Conservation (phyloP, 2,113 vertebrate species). For the Carassius gibelio region DNA sequence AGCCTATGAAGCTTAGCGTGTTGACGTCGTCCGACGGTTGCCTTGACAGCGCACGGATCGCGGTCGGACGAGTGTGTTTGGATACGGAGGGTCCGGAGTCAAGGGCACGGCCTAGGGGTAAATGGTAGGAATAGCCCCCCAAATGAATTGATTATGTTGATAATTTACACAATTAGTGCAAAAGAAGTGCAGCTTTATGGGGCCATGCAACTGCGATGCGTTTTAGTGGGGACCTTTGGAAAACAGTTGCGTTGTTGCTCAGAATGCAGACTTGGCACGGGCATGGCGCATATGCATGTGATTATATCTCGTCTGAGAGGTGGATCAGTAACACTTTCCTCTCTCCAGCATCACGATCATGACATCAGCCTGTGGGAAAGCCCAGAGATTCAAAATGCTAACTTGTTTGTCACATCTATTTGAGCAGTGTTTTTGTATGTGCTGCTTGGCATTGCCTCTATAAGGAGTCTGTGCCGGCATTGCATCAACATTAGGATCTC, state of each 20-base stretch:
- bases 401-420: not conserved
- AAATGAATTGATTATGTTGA: not conserved
- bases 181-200: not conserved
- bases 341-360: not conserved
- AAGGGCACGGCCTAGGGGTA: conserved; percentile 66
- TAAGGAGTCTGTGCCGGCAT: not conserved
- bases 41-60: conserved; percentile 51
- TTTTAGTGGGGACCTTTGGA: not conserved
- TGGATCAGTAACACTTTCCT: conserved; percentile 8
- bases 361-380: not conserved
- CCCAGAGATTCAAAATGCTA: not conserved
- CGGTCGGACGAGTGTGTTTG: conserved; percentile 49
- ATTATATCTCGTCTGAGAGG: conserved; percentile 33
- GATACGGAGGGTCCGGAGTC: conserved; percentile 55
- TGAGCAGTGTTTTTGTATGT: not conserved
- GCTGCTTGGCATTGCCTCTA: not conserved
- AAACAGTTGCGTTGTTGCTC: not conserved
- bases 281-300: conserved; percentile 40
- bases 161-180: not conserved
- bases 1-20: conserved; percentile 34
- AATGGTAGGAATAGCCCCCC: conserved; percentile 1
- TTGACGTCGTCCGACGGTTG: conserved; percentile 51
- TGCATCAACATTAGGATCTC: conserved; percentile 15
- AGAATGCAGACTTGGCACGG: conserved; percentile 4
- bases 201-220: not conserved